A percentile compares a stretch with the other conserved stretches of the same genome.
Conservation (phyloP, 2,888 invertebrate genomes). For the Morpho deidamia region DNA sequence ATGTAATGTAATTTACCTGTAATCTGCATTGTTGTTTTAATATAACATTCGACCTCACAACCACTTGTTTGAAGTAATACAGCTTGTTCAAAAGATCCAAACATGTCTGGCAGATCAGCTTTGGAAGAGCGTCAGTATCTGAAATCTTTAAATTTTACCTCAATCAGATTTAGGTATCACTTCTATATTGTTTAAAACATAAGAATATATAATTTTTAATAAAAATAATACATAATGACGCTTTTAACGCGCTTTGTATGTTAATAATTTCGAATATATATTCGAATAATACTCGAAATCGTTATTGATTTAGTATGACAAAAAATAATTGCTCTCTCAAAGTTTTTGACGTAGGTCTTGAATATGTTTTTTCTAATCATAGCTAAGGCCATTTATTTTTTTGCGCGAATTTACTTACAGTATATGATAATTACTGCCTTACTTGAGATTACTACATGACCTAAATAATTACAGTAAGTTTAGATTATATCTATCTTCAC, state of each 20-base stretch:
- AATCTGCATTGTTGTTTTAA: slow-evolving; percentile 50
- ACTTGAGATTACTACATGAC: too few species aligned
- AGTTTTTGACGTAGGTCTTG: background rate
- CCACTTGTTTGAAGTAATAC: slow-evolving; percentile 67
- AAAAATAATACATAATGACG: too few species aligned
- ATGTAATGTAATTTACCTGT: slow-evolving; percentile 26
- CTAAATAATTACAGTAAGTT: background rate
- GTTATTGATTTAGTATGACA: background rate
- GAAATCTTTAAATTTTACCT: slow-evolving; percentile 42
- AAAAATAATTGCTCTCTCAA: background rate
- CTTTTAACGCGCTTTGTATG: too few species aligned
- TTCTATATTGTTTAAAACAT: too few species aligned
- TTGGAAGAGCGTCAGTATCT: slow-evolving; percentile 55
- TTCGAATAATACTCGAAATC: too few species aligned
- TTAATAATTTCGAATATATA: too few species aligned
- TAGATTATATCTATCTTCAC: slow-evolving; percentile 30
- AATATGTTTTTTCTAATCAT: too few species aligned
- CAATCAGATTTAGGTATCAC: too few species aligned
- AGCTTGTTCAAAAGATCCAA: slow-evolving; percentile 58
- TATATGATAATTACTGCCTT: too few species aligned
- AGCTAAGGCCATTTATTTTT: too few species aligned
- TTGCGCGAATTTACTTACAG: too few species aligned
- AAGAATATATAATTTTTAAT: too few species aligned
- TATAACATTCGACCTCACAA: slow-evolving; percentile 58
- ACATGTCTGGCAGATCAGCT: slow-evolving; percentile 64